phyloP scores from a whole-genome alignment of 2,797 vertebrate genomes.

The Danio jaintianensis region DNA sequence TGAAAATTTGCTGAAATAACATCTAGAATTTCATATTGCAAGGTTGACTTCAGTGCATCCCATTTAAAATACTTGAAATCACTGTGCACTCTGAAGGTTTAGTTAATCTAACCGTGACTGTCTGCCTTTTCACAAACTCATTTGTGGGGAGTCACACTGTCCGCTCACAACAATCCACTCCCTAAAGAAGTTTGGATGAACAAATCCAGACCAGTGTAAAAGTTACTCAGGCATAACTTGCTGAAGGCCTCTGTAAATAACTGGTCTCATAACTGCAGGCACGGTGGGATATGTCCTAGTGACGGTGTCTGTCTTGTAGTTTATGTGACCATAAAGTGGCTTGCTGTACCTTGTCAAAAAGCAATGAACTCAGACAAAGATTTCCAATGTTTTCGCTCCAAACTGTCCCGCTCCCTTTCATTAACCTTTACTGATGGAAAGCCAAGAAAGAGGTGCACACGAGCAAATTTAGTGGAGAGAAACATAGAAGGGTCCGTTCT shows the following conservation, averaged over 20 bases:
- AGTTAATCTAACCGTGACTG: slow-evolving; percentile 18
- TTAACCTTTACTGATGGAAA: slow-evolving; percentile 64
- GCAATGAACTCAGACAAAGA: slow-evolving; percentile 54
- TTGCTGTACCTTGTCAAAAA: slow-evolving; percentile 59
- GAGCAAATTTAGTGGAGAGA: slow-evolving; percentile 55
- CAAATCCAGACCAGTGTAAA: slow-evolving; percentile 47
- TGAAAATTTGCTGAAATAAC: neutral
- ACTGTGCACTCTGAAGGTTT: slow-evolving; percentile 2
- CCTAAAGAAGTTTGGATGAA: slow-evolving; percentile 12
- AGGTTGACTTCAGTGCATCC: neutral
- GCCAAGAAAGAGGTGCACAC: slow-evolving; percentile 24
- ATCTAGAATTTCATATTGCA: neutral
- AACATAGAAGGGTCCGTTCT: slow-evolving; percentile 26
- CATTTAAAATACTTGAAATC: slow-evolving; percentile 9
- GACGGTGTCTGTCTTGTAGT: slow-evolving; percentile 44
- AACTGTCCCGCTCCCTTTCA: slow-evolving; percentile 60
- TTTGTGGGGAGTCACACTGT: slow-evolving; percentile 33
- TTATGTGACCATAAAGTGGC: slow-evolving; percentile 59
- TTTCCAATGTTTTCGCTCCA: slow-evolving; percentile 60
- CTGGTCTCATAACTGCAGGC: slow-evolving; percentile 44
- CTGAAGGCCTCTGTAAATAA: slow-evolving; percentile 53
- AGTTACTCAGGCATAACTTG: slow-evolving; percentile 36
- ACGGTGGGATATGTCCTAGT: slow-evolving; percentile 37
- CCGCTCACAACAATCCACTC: slow-evolving; percentile 34
- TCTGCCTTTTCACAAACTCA: slow-evolving; percentile 32